A percentile compares a stretch with the other conserved stretches of the same genome.
Conservation (phyloP, 2,113 vertebrate genomes). For the Macaca mulatta region DNA sequence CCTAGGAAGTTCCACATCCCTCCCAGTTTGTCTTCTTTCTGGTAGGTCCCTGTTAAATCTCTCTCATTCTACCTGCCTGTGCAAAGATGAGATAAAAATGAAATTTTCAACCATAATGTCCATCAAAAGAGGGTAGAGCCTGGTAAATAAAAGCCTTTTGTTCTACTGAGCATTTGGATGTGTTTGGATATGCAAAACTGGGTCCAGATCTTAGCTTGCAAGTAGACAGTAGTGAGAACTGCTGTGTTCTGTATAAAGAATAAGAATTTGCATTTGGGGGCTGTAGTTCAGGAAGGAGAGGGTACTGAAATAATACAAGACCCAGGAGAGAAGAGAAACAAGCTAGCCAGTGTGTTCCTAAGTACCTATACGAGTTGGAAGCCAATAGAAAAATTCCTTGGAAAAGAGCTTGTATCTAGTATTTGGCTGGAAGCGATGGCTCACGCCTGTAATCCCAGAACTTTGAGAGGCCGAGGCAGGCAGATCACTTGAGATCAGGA, state of each 20-base stretch:
- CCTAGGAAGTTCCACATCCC: not conserved
- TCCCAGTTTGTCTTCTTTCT: not conserved
- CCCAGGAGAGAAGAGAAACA: not conserved
- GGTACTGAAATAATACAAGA: not conserved
- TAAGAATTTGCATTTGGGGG: constrained; percentile 10
- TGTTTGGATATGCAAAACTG: not conserved
- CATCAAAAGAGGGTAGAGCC: not conserved
- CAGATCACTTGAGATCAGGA: not conserved
- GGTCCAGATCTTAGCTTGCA: not conserved
- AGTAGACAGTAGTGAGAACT: not conserved
- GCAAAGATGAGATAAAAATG: not conserved
- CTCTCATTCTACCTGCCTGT: not conserved
- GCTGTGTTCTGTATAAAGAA: not conserved
- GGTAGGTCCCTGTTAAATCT: not conserved
- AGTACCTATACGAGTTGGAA: not conserved
- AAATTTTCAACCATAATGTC: not conserved
- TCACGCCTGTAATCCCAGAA: not conserved
- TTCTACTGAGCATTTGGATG: not conserved
- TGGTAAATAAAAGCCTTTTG: not conserved
- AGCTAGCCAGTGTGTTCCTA: not conserved
- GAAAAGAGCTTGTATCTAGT: not conserved
- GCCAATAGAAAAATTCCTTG: not conserved
- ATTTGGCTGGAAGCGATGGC: too few relatives aligned
- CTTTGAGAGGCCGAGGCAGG: not conserved
- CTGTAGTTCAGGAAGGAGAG: not conserved